These are phyloP conservation scores for Periparus ater DNA, from an alignment of 2,797 vertebrate genomes.

Conservation along the genomic window DNA sequence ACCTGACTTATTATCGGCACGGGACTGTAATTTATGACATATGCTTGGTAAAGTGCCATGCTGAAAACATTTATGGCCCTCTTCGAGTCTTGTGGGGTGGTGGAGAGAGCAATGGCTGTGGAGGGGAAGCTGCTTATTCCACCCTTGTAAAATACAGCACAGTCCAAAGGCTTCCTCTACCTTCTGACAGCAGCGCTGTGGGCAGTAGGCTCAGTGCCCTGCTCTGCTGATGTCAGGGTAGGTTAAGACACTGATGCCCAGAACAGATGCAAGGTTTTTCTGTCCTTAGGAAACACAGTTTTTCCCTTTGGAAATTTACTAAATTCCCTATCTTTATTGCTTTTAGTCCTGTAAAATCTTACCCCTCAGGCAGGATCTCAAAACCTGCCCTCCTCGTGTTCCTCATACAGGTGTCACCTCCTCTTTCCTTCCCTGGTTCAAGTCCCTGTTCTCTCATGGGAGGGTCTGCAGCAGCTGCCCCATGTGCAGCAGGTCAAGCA, in stretches of 20 bases:
- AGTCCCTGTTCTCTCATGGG: background rate
- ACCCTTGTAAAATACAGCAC: background rate
- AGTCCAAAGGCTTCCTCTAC: background rate
- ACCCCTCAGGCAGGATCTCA: background rate
- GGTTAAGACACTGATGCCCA: background rate
- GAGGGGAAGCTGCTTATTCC: constrained; percentile 19
- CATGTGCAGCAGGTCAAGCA: background rate
- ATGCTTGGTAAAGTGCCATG: constrained; percentile 58
- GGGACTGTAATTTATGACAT: constrained; percentile 63
- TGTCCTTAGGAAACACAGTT: background rate
- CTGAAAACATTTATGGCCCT: constrained; percentile 63
- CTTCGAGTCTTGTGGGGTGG: constrained; percentile 1
- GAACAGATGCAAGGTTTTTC: background rate
- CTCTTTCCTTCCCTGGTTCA: background rate
- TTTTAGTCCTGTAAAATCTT: background rate
- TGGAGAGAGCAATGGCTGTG: background rate
- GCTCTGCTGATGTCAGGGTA: background rate
- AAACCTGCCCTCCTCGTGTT: background rate
- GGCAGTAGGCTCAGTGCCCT: background rate
- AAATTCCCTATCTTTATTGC: background rate
- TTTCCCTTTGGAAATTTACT: background rate
- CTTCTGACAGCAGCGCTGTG: background rate
- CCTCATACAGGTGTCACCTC: background rate
- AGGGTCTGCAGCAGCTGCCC: background rate
- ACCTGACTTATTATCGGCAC: constrained; percentile 63